Conservation (phyloP, 2,113 vertebrate species). For the Cephalopterus ornatus region DNA sequence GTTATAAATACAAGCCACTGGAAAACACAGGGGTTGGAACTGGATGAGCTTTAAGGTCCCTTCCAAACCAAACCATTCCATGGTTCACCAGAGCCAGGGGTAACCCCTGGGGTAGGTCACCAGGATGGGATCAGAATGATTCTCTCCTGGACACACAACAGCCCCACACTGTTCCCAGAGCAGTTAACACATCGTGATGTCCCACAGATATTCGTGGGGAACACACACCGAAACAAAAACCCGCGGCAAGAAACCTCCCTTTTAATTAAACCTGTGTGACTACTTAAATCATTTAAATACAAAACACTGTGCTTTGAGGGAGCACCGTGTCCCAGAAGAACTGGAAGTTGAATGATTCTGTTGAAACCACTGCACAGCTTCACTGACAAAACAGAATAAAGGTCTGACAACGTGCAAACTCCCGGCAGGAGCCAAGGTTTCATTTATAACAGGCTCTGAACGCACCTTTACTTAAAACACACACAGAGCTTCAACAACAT, state of each 20-base stretch:
- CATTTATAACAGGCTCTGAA: neutral
- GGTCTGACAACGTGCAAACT: fast-evolving
- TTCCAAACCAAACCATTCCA: neutral
- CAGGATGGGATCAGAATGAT: fast-evolving
- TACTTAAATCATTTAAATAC: neutral
- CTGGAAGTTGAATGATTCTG: neutral
- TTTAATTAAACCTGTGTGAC: neutral
- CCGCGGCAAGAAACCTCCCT: neutral
- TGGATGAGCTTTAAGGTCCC: neutral
- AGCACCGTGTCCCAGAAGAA: fast-evolving
- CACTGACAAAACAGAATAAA: neutral
- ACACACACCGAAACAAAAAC: neutral
- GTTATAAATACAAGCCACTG: neutral
- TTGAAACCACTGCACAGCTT: fast-evolving
- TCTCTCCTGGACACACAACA: neutral
- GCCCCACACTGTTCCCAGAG: fast-evolving
- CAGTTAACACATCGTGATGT: fast-evolving
- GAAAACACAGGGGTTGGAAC: neutral
- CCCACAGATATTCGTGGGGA: fast-evolving
- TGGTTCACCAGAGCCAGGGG: neutral
- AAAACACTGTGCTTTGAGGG: neutral
- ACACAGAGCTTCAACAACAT: fast-evolving
- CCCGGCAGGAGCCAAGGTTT: fast-evolving
- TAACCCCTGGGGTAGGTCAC: fast-evolving
- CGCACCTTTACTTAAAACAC: neutral